These are phyloP conservation scores for Pissodes strobi DNA, from an alignment of 1,140 invertebrate species.

Conservation along the genomic window DNA sequence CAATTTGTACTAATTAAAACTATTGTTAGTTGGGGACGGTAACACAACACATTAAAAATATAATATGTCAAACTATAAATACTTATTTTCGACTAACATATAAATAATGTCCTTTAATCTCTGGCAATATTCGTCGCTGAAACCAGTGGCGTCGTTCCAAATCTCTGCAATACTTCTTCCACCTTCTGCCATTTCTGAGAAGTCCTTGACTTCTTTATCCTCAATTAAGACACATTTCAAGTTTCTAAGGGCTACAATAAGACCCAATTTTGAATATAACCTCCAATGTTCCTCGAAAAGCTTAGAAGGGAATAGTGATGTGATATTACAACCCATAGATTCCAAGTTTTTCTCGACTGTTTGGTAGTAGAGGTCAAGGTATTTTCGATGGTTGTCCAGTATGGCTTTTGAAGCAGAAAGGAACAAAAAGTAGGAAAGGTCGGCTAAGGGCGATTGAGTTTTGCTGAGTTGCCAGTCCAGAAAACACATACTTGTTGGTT, in stretches of 20 bases:
- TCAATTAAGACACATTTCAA: not conserved
- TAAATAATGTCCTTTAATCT: constrained; percentile 2
- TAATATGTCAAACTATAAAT: too few relatives aligned
- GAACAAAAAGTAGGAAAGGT: constrained; percentile 16
- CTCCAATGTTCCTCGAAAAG: constrained; percentile 2
- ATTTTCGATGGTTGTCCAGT: not conserved
- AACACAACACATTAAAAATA: too few relatives aligned
- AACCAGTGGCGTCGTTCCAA: not conserved
- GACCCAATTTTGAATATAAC: not conserved
- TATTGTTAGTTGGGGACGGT: too few relatives aligned
- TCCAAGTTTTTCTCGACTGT: not conserved
- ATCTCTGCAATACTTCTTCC: not conserved
- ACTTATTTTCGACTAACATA: not conserved
- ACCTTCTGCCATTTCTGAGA: not conserved
- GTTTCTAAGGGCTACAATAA: not conserved
- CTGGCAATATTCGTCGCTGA: not conserved
- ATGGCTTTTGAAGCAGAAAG: constrained; percentile 2
- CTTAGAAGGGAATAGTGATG: constrained; percentile 5
- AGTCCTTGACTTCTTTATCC: not conserved
- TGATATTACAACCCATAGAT: not conserved
- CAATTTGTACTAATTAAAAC: too few relatives aligned
- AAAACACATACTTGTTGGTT: too few relatives aligned
- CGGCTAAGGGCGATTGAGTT: not conserved
- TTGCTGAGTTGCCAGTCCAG: too few relatives aligned
- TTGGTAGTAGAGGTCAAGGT: not conserved